Evolutionary conservation across 2,113 vertebrate species (phyloP).

Genomic region (Lophius piscatorius): DNA sequence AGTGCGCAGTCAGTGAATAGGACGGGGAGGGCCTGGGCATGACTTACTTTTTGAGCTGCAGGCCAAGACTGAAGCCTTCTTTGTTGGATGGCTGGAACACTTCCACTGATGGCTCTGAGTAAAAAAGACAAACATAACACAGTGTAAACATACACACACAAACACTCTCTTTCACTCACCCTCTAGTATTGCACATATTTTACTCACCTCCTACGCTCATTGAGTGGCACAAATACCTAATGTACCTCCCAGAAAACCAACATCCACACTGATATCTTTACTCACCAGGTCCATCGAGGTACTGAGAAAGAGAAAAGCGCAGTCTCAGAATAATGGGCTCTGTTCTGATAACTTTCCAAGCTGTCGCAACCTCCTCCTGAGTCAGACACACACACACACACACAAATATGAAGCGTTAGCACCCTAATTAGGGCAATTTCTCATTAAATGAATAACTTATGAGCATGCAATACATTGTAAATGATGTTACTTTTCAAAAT

Average conservation of each 20-base stretch:
- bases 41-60: slow-evolving; percentile 97
- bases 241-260: slow-evolving; percentile 45
- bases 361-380: slow-evolving; percentile 98
- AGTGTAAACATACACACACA: slow-evolving; percentile 27
- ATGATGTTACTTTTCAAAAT: slow-evolving; percentile 57
- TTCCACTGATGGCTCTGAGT: slow-evolving; percentile 94
- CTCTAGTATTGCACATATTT: slow-evolving; percentile 33
- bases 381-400: slow-evolving; percentile 55
- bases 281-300: slow-evolving; percentile 98
- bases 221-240: slow-evolving; percentile 58
- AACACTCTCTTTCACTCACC: slow-evolving; percentile 28
- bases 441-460: slow-evolving; percentile 55
- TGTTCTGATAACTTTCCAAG: slow-evolving; percentile 98
- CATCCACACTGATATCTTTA: slow-evolving; percentile 59
- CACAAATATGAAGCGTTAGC: slow-evolving; percentile 61
- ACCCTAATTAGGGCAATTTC: slow-evolving; percentile 64
- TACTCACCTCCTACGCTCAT: slow-evolving; percentile 62
- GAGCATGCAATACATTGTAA: slow-evolving; percentile 52
- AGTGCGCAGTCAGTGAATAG: too few species aligned
- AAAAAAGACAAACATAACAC: slow-evolving; percentile 45
- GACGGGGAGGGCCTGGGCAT: too few species aligned
- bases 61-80: slow-evolving; percentile 94
- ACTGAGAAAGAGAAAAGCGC: slow-evolving; percentile 98
- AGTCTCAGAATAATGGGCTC: slow-evolving; percentile 95
- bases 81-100: slow-evolving; percentile 99